Evolutionary conservation across 35 echinoderm and acorn worm species (phyloP).

Genomic region (Anneissia japonica): DNA sequence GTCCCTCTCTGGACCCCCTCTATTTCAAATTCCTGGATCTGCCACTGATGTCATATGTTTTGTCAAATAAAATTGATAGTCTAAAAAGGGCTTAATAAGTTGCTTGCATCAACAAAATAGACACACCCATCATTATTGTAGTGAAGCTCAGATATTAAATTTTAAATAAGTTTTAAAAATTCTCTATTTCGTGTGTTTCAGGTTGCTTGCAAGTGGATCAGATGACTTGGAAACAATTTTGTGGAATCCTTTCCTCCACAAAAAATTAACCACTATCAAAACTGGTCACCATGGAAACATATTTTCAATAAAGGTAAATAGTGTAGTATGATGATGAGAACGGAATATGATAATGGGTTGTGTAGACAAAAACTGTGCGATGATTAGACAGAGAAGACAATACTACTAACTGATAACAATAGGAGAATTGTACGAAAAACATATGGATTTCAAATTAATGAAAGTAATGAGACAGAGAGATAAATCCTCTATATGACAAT

Average conservation of each 20-base stretch:
- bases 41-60: background rate
- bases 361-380: too few relatives aligned
- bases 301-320: slow-evolving; percentile 86
- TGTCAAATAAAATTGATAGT: background rate
- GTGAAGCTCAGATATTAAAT: background rate
- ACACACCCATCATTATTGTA: background rate
- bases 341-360: too few relatives aligned
- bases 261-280: slow-evolving; percentile 54
- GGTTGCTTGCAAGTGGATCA: slow-evolving; percentile 88
- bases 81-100: background rate
- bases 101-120: background rate
- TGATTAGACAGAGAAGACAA: too few relatives aligned
- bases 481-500: too few relatives aligned
- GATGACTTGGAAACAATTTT: slow-evolving; percentile 88
- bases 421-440: too few relatives aligned
- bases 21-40: background rate
- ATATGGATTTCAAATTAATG: too few relatives aligned
- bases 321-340: too few relatives aligned
- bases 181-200: slow-evolving; percentile 19
- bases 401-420: too few relatives aligned
- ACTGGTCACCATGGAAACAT: slow-evolving; percentile 98
- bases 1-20: too few relatives aligned
- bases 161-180: background rate
- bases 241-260: slow-evolving; percentile 83
- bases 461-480: too few relatives aligned